A percentile compares a stretch with the other conserved stretches of the same genome.
Conservation (phyloP, 2,113 vertebrate genomes). For the Tichodroma muraria region DNA sequence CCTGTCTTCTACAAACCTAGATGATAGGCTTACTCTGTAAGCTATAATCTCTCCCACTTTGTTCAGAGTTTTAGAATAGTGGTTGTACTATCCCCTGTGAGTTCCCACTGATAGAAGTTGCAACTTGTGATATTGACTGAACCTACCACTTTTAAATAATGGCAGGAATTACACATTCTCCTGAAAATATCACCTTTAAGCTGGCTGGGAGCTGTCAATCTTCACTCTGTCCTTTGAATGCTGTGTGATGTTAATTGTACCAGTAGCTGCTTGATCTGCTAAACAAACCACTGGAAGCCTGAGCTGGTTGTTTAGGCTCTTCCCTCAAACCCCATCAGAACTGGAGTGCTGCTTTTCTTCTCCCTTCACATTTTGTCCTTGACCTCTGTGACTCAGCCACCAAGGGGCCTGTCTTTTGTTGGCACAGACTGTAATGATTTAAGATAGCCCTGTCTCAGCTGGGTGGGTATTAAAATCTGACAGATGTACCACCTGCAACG, state of each 20-base stretch:
- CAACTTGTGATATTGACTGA: background rate
- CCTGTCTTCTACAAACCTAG: conserved; percentile 7
- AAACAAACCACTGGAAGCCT: background rate
- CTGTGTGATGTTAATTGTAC: background rate
- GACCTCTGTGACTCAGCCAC: background rate
- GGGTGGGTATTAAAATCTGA: background rate
- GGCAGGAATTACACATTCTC: background rate
- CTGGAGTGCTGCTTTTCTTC: background rate
- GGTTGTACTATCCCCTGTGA: background rate
- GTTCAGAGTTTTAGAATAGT: background rate
- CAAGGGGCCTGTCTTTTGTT: background rate
- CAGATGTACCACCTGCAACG: rapidly evolving
- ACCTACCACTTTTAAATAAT: background rate
- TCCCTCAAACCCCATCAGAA: background rate
- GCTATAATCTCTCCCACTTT: background rate
- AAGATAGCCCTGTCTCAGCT: background rate
- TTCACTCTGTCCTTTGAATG: background rate
- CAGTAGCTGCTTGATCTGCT: background rate
- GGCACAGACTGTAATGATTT: background rate
- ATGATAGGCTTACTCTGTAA: background rate
- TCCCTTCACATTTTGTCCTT: background rate
- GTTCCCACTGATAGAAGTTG: background rate
- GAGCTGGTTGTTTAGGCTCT: background rate
- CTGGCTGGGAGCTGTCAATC: background rate
- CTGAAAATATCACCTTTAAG: background rate